phyloP scores from a whole-genome alignment of 1,140 invertebrate species.

The Pemphigus obesinymphae region DNA sequence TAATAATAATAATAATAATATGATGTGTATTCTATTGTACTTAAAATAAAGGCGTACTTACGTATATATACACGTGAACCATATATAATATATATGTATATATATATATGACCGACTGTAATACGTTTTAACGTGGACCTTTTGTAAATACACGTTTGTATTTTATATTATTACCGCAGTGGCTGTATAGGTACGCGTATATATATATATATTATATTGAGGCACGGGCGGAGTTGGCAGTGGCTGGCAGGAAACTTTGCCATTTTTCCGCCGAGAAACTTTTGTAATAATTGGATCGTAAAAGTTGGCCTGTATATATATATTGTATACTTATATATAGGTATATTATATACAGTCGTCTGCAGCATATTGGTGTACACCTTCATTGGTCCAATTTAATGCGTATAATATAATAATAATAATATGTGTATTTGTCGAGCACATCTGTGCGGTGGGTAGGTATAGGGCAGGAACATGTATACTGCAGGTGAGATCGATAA shows the following conservation, averaged over 20 bases:
- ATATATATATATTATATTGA: neutral
- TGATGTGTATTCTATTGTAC: too few relatives aligned
- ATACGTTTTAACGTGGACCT: neutral
- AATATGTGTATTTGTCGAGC: neutral
- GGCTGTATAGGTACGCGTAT: neutral
- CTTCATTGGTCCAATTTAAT: slow-evolving; percentile 7
- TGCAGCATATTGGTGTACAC: neutral
- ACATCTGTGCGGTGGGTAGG: neutral
- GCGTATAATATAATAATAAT: too few relatives aligned
- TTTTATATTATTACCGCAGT: neutral
- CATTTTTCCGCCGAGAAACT: slow-evolving; percentile 12
- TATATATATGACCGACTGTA: neutral
- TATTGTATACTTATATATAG: neutral
- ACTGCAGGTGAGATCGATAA: slow-evolving; percentile 18
- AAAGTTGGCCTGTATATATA: slow-evolving; percentile 20
- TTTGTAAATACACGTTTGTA: neutral
- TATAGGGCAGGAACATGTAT: too few relatives aligned
- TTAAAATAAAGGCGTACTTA: too few relatives aligned
- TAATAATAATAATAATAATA: neutral
- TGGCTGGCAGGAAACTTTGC: neutral
- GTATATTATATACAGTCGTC: neutral
- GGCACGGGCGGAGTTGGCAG: slow-evolving; percentile 1
- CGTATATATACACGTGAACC: too few relatives aligned
- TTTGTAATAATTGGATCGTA: slow-evolving; percentile 34
- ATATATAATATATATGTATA: neutral